Base-by-base conservation (phyloP, 2,113 vertebrate species). In the Loxodonta africana region DNA sequence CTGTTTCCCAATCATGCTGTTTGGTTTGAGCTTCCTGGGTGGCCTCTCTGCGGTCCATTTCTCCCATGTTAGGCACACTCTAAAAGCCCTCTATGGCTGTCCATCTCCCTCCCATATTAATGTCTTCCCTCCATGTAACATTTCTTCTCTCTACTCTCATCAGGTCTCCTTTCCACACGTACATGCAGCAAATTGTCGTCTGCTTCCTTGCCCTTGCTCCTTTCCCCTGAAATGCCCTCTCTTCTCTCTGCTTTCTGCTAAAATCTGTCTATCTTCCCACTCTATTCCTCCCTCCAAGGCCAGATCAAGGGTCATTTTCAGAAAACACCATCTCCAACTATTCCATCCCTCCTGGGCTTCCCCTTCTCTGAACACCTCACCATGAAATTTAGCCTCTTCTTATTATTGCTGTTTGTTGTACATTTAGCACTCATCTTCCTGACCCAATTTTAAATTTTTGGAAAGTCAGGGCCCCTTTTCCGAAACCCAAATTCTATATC, bases 381-480 rank as follows among this genome's bases (percentile, higher is more conserved):
- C 25, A 89, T 53, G 33, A 57, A 74, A 81, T 21, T 74, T 71
- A 86, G 60, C 11, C 15, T 77, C 85, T 65, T 65, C 25, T 89
- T 41, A 21, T 26, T 25, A 84, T 1, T 74, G 2, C 11, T 73
- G 20, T 48, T 78, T 57, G 25, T 67, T 77, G 92, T 21, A 37
- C 46, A 28, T 76, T 90, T 21, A 48, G 65, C 37, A 69, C 25
- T 80, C 46, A 88, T 21, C 41, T 65, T 83, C 7, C 46, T 57
- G 44, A 69, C 7, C 87, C 3, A 25, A 77, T 33, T 91, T 41
- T 67, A 86, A 44, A 90, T 18, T 90, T 93, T 78, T 74, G 46
- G 25, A 90, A 94, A 94, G 69, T 88, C 25, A 57, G 41, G 10
- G 18, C 83, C 17, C 18, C 11, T 93, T 90, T 94, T 78, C 77